A percentile compares a stretch with the other conserved stretches of the same genome.
Conservation (phyloP, 2,113 vertebrate species). For the Odocoileus virginianus region DNA sequence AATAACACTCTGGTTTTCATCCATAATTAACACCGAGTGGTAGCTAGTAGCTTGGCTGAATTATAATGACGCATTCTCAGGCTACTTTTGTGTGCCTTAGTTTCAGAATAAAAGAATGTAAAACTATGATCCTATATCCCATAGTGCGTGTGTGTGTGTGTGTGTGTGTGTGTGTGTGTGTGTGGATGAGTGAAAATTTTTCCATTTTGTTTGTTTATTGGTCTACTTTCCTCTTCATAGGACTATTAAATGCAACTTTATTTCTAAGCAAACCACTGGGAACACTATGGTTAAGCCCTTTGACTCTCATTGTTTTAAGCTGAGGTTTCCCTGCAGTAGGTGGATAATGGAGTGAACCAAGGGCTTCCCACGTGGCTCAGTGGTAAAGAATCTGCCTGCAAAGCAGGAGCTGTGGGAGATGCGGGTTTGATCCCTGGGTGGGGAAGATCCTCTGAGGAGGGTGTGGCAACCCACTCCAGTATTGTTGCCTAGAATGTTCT, state of each 20-base stretch:
- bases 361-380: not conserved
- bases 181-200: not conserved
- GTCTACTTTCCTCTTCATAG: not conserved
- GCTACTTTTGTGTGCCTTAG: constrained; percentile 59
- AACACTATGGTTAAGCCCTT: not conserved
- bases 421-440: fast-evolving
- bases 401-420: not conserved
- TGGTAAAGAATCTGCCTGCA: not conserved
- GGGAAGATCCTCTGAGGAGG: not conserved
- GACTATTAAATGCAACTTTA: not conserved
- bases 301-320: not conserved
- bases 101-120: constrained; percentile 37
- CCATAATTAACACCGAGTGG: constrained; percentile 76
- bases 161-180: not conserved
- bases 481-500: not conserved
- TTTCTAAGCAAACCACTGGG: not conserved
- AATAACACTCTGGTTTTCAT: constrained; percentile 75
- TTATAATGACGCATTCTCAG: constrained; percentile 71
- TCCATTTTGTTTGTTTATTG: not conserved
- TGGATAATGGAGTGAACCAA: not conserved
- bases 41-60: constrained; percentile 63
- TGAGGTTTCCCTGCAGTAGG: not conserved
- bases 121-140: not conserved
- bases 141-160: not conserved
- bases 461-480: not conserved